phyloP scores from a whole-genome alignment of 2,113 vertebrate species.

The Ellobius talpinus region DNA sequence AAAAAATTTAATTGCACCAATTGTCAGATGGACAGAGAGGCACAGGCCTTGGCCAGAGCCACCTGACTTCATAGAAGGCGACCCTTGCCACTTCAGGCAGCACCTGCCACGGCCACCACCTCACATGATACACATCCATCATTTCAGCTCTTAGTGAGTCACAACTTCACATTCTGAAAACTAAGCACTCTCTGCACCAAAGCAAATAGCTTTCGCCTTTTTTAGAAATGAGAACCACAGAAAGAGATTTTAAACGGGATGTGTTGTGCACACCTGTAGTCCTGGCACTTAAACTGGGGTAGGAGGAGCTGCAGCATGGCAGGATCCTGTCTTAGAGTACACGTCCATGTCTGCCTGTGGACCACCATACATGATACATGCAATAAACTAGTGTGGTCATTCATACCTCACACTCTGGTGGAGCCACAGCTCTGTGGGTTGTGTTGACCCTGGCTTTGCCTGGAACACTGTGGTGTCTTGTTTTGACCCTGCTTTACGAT shows the following conservation, averaged over 20 bases:
- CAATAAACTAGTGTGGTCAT: neutral
- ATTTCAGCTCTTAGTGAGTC: neutral
- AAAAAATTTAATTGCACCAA: neutral
- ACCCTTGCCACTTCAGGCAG: fast-evolving
- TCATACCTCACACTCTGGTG: neutral
- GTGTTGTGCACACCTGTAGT: neutral
- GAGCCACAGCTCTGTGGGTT: neutral
- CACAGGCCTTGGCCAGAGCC: neutral
- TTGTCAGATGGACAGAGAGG: neutral
- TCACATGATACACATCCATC: too few relatives aligned
- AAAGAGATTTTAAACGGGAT: neutral
- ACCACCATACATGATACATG: neutral
- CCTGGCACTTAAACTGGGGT: neutral
- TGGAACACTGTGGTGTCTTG: neutral
- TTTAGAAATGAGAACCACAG: neutral
- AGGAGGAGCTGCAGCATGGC: neutral
- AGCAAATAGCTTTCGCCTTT: neutral
- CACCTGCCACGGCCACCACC: neutral
- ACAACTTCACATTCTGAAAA: neutral
- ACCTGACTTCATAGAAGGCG: too few relatives aligned
- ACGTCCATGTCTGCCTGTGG: too few relatives aligned
- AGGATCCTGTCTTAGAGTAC: neutral
- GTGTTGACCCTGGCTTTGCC: neutral
- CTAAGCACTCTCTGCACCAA: neutral
- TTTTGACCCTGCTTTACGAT: too few relatives aligned